These are phyloP conservation scores for Rousettus leschenaultii DNA, from an alignment of 2,113 vertebrate species.

Conservation along the genomic window DNA sequence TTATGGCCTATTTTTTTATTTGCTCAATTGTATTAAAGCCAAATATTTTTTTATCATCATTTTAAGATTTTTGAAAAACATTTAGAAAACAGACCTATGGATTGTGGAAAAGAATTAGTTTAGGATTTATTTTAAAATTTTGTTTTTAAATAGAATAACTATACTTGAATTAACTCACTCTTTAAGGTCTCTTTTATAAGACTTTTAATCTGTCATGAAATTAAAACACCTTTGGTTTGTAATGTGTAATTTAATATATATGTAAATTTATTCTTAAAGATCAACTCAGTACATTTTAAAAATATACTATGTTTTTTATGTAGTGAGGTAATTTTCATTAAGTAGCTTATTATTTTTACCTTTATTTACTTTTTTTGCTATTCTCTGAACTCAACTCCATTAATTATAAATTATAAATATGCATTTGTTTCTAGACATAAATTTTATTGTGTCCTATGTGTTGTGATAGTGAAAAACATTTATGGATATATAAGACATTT, in stretches of 20 bases:
- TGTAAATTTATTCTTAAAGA: background rate
- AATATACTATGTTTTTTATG: background rate
- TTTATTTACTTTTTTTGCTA: background rate
- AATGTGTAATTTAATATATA: background rate
- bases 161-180: background rate
- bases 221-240: background rate
- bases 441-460: background rate
- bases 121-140: background rate
- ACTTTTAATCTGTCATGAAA: background rate
- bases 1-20: background rate
- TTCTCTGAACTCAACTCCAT: background rate
- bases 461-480: background rate
- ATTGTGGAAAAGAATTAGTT: background rate
- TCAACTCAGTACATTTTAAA: background rate
- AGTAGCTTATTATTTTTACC: background rate
- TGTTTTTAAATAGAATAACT: background rate
- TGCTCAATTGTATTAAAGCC: background rate
- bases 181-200: background rate
- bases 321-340: background rate
- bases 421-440: background rate
- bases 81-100: background rate
- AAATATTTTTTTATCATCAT: background rate
- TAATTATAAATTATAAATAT: background rate
- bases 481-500: background rate
- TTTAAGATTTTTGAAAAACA: background rate